A percentile compares a stretch with the other conserved stretches of the same genome.
Evolutionary conservation across 2,888 invertebrate genomes (phyloP).

Genomic region (Melanotus villosus): DNA sequence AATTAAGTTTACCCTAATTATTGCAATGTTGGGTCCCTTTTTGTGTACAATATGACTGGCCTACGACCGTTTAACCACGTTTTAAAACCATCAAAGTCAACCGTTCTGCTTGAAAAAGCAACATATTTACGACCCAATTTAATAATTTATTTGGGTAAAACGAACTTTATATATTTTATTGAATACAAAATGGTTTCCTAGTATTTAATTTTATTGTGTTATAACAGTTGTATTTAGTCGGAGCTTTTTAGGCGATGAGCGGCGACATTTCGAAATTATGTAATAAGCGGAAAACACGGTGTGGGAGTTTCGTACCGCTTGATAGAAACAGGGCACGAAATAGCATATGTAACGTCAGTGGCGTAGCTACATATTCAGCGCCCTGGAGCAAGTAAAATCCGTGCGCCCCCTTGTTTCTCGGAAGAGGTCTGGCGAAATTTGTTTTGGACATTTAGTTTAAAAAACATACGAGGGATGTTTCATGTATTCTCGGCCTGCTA

Average conservation of each 20-base stretch:
- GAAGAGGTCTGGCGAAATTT: too few relatives aligned
- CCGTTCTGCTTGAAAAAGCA: slow-evolving; percentile 56
- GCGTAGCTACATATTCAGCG: too few relatives aligned
- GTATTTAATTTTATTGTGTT: slow-evolving; percentile 63
- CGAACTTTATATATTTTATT: slow-evolving; percentile 56
- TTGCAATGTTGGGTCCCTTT: too few relatives aligned
- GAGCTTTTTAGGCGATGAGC: slow-evolving; percentile 30
- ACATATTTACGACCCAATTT: slow-evolving; percentile 64
- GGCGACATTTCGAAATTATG: slow-evolving; percentile 14
- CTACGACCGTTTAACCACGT: slow-evolving; percentile 63
- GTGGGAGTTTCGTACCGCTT: slow-evolving; percentile 64
- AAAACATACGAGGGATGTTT: too few relatives aligned
- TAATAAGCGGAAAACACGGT: slow-evolving; percentile 39
- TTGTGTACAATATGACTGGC: too few relatives aligned
- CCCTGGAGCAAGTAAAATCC: too few relatives aligned
- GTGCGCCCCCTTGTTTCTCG: too few relatives aligned
- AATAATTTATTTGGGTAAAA: slow-evolving; percentile 60
- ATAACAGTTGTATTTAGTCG: slow-evolving; percentile 59
- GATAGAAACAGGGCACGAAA: slow-evolving; percentile 55
- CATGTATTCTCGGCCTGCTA: too few relatives aligned
- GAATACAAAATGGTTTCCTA: slow-evolving; percentile 59
- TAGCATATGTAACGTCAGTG: slow-evolving; percentile 66
- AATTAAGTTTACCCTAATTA: too few relatives aligned
- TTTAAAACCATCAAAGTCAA: slow-evolving; percentile 55
- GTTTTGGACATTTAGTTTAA: too few relatives aligned